Conservation (phyloP, 2,888 invertebrate species). For the Pediacus dermestoides region DNA sequence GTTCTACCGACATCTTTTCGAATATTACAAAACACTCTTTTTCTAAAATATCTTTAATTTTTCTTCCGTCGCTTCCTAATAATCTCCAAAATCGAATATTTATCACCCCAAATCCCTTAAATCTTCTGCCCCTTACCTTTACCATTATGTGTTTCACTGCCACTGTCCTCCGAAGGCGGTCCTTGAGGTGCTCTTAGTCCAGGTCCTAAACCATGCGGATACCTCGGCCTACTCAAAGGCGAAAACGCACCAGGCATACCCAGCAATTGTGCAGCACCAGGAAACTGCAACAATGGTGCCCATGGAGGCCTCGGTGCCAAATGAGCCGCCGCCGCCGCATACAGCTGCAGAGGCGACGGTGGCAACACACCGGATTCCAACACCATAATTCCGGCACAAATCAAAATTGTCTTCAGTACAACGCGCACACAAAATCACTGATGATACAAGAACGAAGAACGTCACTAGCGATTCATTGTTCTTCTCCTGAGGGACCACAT, state of each 20-base stretch:
- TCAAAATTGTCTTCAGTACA: no score
- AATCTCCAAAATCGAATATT: no score
- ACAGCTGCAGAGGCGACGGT: conserved; percentile 66
- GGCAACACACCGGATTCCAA: conserved; percentile 63
- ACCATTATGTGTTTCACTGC: conserved; percentile 49
- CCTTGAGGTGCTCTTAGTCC: conserved; percentile 47
- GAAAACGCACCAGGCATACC: conserved; percentile 51
- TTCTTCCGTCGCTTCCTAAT: no score
- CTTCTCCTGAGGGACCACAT: no score
- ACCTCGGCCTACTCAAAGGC: conserved; percentile 46
- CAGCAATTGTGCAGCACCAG: conserved; percentile 48
- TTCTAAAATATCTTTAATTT: no score
- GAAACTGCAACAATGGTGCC: conserved; percentile 51
- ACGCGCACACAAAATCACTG: no score
- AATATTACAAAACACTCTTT: no score
- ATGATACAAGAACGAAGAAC: no score
- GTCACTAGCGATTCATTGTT: no score
- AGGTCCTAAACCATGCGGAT: conserved; percentile 42
- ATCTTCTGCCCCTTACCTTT: conserved; percentile 45
- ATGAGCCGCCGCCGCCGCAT: conserved; percentile 67
- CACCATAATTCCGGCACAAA: conserved; percentile 57
- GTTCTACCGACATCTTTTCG: no score
- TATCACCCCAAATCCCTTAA: no score
- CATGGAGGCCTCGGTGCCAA: conserved; percentile 59
- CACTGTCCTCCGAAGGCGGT: conserved; percentile 50